Conservation (phyloP, 1,140 invertebrate species). For the Zophobas morio region DNA sequence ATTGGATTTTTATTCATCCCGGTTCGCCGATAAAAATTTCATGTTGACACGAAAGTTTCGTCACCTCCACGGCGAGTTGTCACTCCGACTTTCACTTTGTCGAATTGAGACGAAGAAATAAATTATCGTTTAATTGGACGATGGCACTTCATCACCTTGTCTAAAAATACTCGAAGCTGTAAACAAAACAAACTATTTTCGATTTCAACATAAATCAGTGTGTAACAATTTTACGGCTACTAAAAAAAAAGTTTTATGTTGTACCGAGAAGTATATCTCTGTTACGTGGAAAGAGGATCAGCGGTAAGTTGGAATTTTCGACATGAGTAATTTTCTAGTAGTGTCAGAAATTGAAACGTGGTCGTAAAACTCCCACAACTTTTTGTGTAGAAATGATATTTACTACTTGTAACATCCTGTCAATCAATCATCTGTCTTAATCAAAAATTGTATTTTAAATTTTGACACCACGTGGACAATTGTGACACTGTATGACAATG, state of each 20-base stretch:
- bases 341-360: neutral
- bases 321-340: neutral
- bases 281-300: too few species aligned
- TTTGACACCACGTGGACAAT: neutral
- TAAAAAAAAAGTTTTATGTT: conserved; percentile 23
- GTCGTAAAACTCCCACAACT: neutral
- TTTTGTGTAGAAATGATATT: too few species aligned
- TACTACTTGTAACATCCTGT: neutral
- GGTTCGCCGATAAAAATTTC: too few species aligned
- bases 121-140: conserved; percentile 19
- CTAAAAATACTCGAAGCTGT: conserved; percentile 16
- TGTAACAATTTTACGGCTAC: conserved; percentile 31
- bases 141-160: conserved; percentile 14
- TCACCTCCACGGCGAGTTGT: conserved; percentile 5
- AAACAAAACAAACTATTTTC: conserved; percentile 35
- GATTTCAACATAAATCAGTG: conserved; percentile 29
- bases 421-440: neutral
- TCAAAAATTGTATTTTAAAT: too few species aligned
- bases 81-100: conserved; percentile 10
- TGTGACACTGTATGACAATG: too few species aligned
- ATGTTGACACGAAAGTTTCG: neutral
- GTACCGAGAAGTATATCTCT: neutral
- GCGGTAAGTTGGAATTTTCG: too few species aligned
- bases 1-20: conserved; percentile 5
- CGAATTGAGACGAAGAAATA: conserved; percentile 10